Conservation (phyloP, 2,797 vertebrate genomes). For the Thaleichthys pacificus region DNA sequence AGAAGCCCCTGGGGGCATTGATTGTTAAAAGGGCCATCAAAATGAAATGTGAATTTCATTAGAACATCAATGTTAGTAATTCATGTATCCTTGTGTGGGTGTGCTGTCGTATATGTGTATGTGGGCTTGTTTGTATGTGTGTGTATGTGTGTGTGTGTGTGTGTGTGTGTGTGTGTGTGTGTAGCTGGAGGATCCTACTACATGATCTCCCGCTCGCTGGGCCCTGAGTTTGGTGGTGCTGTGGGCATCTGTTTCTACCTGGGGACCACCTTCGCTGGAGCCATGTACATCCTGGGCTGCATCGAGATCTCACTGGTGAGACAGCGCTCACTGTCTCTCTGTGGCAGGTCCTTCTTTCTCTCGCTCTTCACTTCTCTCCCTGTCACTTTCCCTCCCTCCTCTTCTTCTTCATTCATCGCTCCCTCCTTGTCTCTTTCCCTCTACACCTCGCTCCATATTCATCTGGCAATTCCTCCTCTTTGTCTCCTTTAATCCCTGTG, state of each 20-base stretch:
- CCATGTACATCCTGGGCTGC: constrained; percentile 98
- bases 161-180: constrained; percentile 44
- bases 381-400: neutral
- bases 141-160: constrained; percentile 6
- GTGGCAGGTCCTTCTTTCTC: neutral
- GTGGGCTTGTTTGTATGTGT: constrained; percentile 40
- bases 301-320: constrained; percentile 97
- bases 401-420: neutral
- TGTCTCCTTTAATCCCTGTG: neutral
- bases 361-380: neutral
- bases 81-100: constrained; percentile 10
- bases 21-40: constrained; percentile 13
- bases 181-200: constrained; percentile 98
- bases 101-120: neutral
- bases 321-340: neutral
- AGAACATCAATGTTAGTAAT: constrained; percentile 52
- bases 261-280: constrained; percentile 95
- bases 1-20: too few species aligned
- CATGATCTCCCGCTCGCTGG: constrained; percentile 98
- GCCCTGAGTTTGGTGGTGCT: constrained; percentile 95
- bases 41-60: constrained; percentile 41
- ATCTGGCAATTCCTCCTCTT: neutral
- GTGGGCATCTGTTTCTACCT: constrained; percentile 99
- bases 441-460: neutral
- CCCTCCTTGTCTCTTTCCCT: neutral